Percentiles rank a stretch among this genome's conserved stretches.
These are phyloP conservation scores for Arbacia lixula DNA, from an alignment of 53 echinoderm and acorn worm genomes.

Conservation along the genomic window DNA sequence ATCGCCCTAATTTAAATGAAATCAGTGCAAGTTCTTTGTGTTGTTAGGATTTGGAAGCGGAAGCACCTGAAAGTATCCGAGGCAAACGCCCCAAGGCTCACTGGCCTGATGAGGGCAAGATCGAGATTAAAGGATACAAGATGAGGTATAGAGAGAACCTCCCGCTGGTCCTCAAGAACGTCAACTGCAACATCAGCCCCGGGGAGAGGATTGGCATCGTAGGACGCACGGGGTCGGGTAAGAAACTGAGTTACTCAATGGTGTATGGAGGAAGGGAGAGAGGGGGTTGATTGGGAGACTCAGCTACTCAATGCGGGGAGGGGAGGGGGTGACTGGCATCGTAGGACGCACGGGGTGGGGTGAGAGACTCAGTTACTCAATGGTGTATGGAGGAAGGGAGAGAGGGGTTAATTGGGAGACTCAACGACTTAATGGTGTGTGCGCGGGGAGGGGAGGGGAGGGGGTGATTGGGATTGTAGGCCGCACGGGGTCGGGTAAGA, in stretches of 20 bases:
- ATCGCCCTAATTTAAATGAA: too few relatives aligned
- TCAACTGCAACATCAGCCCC: slow-evolving; percentile 63
- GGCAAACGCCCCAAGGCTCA: slow-evolving; percentile 61
- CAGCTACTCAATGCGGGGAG: too few relatives aligned
- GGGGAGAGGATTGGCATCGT: slow-evolving; percentile 92
- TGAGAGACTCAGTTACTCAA: not conserved
- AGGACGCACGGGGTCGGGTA: slow-evolving; percentile 96
- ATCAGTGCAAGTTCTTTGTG: not conserved
- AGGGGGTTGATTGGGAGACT: too few relatives aligned
- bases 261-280: not conserved
- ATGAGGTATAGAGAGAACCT: slow-evolving; percentile 92
- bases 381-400: not conserved
- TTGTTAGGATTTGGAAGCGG: slow-evolving; percentile 65
- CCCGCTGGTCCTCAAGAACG: slow-evolving; percentile 86
- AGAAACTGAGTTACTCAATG: not conserved
- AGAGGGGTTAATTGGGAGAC: too few relatives aligned
- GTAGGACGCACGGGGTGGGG: slow-evolving; percentile 97
- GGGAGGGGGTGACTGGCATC: too few relatives aligned
- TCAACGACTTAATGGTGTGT: too few relatives aligned
- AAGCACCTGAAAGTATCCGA: slow-evolving; percentile 80
- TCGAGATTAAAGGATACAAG: slow-evolving; percentile 71
- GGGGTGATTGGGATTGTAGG: too few relatives aligned
- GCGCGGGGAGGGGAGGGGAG: too few relatives aligned
- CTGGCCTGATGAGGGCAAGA: slow-evolving; percentile 80
- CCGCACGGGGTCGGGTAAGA: slow-evolving; percentile 89